phyloP scores from a whole-genome alignment of 2,113 vertebrate genomes.

The Panthera leo region DNA sequence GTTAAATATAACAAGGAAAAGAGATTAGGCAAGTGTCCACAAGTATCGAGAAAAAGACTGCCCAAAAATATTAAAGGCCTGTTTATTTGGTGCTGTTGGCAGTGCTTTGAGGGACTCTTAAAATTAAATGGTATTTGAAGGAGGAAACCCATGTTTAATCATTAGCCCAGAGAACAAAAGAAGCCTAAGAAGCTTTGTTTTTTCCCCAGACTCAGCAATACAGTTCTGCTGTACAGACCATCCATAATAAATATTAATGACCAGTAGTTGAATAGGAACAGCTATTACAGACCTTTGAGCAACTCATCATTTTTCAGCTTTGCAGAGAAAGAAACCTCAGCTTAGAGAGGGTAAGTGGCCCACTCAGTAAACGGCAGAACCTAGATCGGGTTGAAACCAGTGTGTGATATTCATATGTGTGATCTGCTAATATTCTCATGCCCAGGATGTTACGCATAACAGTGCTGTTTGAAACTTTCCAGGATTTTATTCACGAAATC shows the following conservation, averaged over 20 bases:
- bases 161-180: neutral
- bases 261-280: neutral
- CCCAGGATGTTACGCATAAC: neutral
- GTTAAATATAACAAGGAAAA: neutral
- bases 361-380: neutral
- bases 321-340: constrained; percentile 22
- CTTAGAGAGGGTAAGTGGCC: neutral
- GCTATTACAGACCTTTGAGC: neutral
- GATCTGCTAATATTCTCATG: neutral
- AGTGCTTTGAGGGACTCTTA: constrained; percentile 24
- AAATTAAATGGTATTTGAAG: constrained; percentile 46
- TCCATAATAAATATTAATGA: constrained; percentile 47
- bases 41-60: constrained; percentile 8
- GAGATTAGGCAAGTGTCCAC: neutral
- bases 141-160: neutral
- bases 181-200: neutral
- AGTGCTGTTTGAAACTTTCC: neutral
- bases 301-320: constrained; percentile 7
- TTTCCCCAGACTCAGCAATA: neutral
- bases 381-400: neutral
- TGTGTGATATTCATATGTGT: neutral
- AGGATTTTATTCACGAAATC: neutral
- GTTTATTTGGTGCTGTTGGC: constrained; percentile 20
- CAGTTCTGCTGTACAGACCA: neutral
- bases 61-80: neutral